Conservation (phyloP, 2,113 vertebrate genomes). For the Triplophysa tibetana region DNA sequence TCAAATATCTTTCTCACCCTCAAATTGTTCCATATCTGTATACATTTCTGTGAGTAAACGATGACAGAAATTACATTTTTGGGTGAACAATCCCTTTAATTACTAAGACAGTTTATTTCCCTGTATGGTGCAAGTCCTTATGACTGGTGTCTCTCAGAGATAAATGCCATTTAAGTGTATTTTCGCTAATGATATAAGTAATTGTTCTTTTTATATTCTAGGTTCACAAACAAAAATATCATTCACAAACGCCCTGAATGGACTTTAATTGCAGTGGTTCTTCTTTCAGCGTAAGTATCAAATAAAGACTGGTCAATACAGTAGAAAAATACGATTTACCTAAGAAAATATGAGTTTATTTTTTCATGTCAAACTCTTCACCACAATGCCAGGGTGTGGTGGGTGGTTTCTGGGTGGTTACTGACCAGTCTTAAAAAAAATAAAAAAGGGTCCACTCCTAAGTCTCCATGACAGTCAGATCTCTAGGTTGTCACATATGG, state of each 20-base stretch:
- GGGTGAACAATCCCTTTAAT: neutral
- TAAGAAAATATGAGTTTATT: too few relatives aligned
- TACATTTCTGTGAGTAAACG: too few relatives aligned
- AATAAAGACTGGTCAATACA: neutral
- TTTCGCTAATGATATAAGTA: neutral
- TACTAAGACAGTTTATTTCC: neutral
- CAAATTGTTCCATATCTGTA: too few relatives aligned
- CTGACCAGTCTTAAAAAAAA: too few relatives aligned
- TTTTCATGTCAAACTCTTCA: neutral
- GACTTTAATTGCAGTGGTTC: slow-evolving; percentile 70
- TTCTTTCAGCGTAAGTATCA: slow-evolving; percentile 74
- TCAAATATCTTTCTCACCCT: too few relatives aligned
- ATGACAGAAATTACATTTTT: too few relatives aligned
- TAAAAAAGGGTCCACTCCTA: too few relatives aligned
- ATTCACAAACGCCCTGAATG: slow-evolving; percentile 75
- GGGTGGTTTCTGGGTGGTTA: too few relatives aligned
- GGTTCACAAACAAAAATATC: slow-evolving; percentile 75
- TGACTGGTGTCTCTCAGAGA: too few relatives aligned
- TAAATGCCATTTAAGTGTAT: neutral
- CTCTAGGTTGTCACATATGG: too few relatives aligned
- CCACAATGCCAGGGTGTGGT: neutral
- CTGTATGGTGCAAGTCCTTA: neutral
- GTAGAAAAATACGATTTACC: neutral
- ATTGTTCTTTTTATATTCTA: slow-evolving; percentile 47
- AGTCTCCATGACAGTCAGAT: too few relatives aligned